Percentiles rank a stretch among this genome's conserved stretches.
Evolutionary conservation across 2,888 invertebrate genomes (phyloP).

Genomic region (Anthrax anthrax): DNA sequence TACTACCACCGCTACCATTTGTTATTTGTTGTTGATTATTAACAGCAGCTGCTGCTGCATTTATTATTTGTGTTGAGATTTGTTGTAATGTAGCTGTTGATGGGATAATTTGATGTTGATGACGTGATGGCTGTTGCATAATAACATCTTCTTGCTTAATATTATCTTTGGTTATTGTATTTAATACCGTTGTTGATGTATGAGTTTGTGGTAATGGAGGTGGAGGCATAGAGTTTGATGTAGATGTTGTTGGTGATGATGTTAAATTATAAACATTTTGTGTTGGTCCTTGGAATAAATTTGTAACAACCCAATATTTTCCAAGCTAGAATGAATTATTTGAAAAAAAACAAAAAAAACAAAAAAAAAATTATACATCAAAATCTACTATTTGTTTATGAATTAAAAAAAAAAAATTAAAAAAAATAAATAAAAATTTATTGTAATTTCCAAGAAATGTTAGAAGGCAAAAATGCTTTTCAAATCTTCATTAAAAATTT

Average conservation of each 20-base stretch:
- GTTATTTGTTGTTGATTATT: constrained; percentile 19
- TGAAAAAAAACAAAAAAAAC: not conserved
- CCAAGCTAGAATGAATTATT: constrained; percentile 48
- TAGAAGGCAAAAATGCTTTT: no score
- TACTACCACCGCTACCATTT: constrained; percentile 19
- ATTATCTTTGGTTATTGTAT: not conserved
- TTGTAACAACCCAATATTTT: constrained; percentile 73
- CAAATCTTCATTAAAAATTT: no score
- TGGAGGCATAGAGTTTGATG: constrained; percentile 15
- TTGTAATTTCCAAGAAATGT: no score
- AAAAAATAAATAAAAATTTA: not conserved
- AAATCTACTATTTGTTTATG: constrained; percentile 28
- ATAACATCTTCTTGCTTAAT: constrained; percentile 14
- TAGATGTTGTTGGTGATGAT: constrained; percentile 17
- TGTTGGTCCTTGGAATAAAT: constrained; percentile 48
- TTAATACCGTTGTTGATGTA: constrained; percentile 12
- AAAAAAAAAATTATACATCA: not conserved
- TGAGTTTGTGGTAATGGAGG: constrained; percentile 14
- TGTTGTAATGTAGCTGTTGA: not conserved
- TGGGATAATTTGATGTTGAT: constrained; percentile 6
- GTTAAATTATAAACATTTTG: constrained; percentile 19
- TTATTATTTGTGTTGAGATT: constrained; percentile 8
- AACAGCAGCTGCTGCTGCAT: no score
- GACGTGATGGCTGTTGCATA: constrained; percentile 11
- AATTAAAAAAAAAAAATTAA: not conserved